phyloP scores from a whole-genome alignment of 2,888 invertebrate species.

The Pyrochroa serraticornis region DNA sequence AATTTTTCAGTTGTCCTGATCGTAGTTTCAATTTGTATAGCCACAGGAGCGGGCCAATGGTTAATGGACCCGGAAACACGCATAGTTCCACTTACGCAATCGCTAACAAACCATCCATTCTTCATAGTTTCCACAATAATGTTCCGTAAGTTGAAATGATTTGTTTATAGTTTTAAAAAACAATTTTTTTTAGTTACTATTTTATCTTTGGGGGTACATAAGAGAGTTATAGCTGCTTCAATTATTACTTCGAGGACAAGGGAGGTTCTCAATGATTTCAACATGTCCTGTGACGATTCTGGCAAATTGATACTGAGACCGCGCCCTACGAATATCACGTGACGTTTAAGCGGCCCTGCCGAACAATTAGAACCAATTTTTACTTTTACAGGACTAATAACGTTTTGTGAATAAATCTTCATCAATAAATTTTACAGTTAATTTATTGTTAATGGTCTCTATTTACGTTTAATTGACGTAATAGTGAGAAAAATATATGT shows the following conservation, averaged over 20 bases:
- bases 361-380: constrained; percentile 16
- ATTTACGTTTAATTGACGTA: no score
- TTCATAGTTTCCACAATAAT: constrained; percentile 88
- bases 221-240: constrained; percentile 94
- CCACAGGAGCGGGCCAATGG: constrained; percentile 96
- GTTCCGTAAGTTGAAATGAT: constrained; percentile 67
- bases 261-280: constrained; percentile 90
- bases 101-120: constrained; percentile 91
- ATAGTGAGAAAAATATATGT: no score
- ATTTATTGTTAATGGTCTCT: no score
- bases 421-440: no score
- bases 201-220: constrained; percentile 92
- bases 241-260: constrained; percentile 93
- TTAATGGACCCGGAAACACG: constrained; percentile 91
- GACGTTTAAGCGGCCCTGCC: constrained; percentile 37
- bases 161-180: neutral
- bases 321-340: constrained; percentile 65
- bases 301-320: constrained; percentile 95
- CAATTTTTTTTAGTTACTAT: constrained; percentile 68
- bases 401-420: no score
- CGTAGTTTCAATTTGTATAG: constrained; percentile 87
- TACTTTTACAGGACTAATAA: constrained; percentile 10
- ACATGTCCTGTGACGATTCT: constrained; percentile 98
- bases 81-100: constrained; percentile 89
- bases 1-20: constrained; percentile 76